Percentiles rank a stretch among this genome's conserved stretches.
These are phyloP conservation scores for Sylvia atricapilla DNA, from an alignment of 2,113 vertebrate genomes.

Conservation along the genomic window DNA sequence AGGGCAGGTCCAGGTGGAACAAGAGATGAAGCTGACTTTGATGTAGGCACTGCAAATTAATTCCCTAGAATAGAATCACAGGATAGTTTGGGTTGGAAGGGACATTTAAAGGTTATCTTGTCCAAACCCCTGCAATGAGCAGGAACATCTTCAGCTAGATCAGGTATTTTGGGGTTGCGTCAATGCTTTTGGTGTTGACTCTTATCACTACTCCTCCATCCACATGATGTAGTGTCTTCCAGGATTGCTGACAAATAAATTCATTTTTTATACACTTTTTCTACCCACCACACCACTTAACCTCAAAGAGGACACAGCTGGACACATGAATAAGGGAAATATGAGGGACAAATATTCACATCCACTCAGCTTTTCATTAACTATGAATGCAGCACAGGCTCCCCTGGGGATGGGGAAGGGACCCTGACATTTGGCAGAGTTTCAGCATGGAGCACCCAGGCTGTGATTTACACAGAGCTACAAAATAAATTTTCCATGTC, in stretches of 20 bases:
- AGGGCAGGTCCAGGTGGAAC: background rate
- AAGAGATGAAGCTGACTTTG: background rate
- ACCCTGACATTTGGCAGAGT: background rate
- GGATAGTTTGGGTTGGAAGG: background rate
- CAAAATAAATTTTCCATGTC: background rate
- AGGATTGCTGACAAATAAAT: background rate
- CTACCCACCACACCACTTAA: background rate
- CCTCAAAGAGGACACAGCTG: rapidly evolving
- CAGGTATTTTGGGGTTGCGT: background rate
- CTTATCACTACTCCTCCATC: background rate
- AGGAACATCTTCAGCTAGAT: background rate
- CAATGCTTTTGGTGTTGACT: background rate
- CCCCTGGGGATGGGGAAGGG: background rate
- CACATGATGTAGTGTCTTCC: background rate
- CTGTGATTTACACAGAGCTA: background rate
- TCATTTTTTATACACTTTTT: background rate
- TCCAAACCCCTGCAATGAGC: background rate
- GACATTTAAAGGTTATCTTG: background rate
- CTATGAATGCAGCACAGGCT: rapidly evolving
- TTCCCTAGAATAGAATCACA: background rate
- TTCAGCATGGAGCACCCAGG: rapidly evolving
- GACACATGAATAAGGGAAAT: rapidly evolving
- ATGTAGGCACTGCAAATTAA: background rate
- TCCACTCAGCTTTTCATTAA: rapidly evolving
- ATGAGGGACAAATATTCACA: background rate